Conservation (phyloP, 2,888 invertebrate species). For the Sarcophaga rosellei region DNA sequence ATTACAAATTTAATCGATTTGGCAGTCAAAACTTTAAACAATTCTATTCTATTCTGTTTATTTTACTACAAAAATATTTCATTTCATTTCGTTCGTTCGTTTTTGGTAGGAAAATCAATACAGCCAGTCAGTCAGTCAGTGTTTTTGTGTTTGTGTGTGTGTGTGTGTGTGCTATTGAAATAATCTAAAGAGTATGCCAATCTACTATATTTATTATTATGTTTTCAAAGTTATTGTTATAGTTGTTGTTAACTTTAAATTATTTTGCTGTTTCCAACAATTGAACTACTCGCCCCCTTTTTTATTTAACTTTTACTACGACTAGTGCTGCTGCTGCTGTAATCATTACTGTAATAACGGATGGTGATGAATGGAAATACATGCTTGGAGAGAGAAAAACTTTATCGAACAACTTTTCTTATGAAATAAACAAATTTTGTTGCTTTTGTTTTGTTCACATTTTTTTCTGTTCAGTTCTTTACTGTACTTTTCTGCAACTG, state of each 20-base stretch:
- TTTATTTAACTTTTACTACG: conserved; percentile 17
- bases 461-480: conserved; percentile 11
- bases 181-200: conserved; percentile 23
- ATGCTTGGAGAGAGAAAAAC: conserved; percentile 6
- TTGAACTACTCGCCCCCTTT: conserved; percentile 18
- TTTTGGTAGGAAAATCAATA: background rate
- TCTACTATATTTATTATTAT: background rate
- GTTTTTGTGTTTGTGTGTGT: background rate
- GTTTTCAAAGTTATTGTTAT: conserved; percentile 2
- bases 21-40: too few species aligned
- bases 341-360: conserved; percentile 35
- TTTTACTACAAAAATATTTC: conserved; percentile 24
- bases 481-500: conserved; percentile 21
- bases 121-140: background rate
- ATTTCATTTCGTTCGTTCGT: conserved; percentile 14
- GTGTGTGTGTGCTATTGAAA: background rate
- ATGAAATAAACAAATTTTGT: conserved; percentile 60
- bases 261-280: conserved; percentile 19
- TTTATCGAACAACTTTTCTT: conserved; percentile 54
- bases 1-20: too few species aligned
- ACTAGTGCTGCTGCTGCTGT: background rate
- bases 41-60: too few species aligned
- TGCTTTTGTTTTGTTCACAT: background rate
- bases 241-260: conserved; percentile 40
- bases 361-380: background rate